A percentile compares a stretch with the other conserved stretches of the same genome.
phyloP scores from a whole-genome alignment of 2,797 vertebrate genomes.

The Phyllotis vaccarum region DNA sequence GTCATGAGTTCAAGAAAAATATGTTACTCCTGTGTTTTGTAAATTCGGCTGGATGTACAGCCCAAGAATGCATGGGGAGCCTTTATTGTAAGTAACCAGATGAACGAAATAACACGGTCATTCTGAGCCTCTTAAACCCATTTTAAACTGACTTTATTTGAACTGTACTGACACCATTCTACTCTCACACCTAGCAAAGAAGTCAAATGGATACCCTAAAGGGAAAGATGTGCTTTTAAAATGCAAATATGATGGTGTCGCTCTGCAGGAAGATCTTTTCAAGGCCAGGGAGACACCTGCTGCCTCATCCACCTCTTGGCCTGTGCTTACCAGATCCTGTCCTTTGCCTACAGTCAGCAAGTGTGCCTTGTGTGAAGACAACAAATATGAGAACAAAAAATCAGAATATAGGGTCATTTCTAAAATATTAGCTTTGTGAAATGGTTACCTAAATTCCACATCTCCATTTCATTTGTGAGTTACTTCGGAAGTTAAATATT shows the following conservation, averaged over 20 bases:
- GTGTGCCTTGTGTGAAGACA: background rate
- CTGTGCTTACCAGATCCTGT: background rate
- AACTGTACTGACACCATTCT: background rate
- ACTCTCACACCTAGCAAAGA: background rate
- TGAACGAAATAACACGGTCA: background rate
- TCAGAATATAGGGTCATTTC: background rate
- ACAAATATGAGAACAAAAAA: background rate
- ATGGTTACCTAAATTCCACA: background rate
- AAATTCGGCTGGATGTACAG: slow-evolving; percentile 23
- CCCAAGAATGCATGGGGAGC: background rate
- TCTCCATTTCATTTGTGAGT: background rate
- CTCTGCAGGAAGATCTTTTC: background rate
- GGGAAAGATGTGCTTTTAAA: background rate
- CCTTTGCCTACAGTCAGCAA: background rate
- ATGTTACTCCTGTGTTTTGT: background rate
- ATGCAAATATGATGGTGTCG: slow-evolving; percentile 6
- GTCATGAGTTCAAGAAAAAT: slow-evolving; percentile 38
- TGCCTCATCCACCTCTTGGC: background rate
- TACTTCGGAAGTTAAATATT: background rate
- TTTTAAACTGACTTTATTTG: slow-evolving; percentile 15
- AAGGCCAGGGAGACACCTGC: background rate
- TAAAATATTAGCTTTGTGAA: background rate
- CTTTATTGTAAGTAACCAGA: background rate
- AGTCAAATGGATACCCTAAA: background rate
- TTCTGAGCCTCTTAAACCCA: background rate